Base-by-base conservation (phyloP, 2,113 vertebrate genomes). In the Ascaphus truei region DNA sequence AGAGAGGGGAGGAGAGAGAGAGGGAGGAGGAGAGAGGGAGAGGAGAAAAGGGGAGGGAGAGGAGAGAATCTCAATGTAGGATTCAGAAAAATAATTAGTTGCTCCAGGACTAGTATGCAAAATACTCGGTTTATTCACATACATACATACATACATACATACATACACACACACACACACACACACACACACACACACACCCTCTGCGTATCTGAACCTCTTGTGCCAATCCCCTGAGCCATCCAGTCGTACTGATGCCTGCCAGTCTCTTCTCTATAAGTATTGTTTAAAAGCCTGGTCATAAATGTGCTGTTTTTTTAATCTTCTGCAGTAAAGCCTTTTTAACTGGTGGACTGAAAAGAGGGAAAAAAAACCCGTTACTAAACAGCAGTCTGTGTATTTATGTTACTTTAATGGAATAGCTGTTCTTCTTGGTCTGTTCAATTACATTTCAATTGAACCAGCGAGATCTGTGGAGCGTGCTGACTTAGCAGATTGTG, bases 391-490 rank as follows among this genome's bases (percentile, higher is more conserved):
- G 36, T 52, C 12, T 65, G 47, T 63, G 29, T 63, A 63, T 63
- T 63, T 63, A 63, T 63, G 43, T 63, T 23, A 50, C 26, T 30
- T 30, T 68, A 36, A 58, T 56, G 37, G 52, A 67, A 57, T 25
- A 30, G 20, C 27, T 57, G 52, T 52, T 66, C 50, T 57, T 64
- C 62, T 68, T 47, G 12, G 39, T 45, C 39, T 48, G 41, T 58
- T 58, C 53, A 68, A 58, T 58, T 58, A 58, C 65, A 48, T 58
- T 67, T 48, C 65, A 48, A 58, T 25, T 58, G 39, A 36, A 48
- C 53, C 23, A 22, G 62, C 10, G 23, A 64, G 31, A 27, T 20
- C 33, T 20, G 39, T 33, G 37, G 30, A 25, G 27, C 22, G 30
- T 58, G 65, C 53, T 68, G 41, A 68, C 53, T 58, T 47, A 25